phyloP scores from a whole-genome alignment of 2,113 vertebrate species.

The Thunnus thynnus region DNA sequence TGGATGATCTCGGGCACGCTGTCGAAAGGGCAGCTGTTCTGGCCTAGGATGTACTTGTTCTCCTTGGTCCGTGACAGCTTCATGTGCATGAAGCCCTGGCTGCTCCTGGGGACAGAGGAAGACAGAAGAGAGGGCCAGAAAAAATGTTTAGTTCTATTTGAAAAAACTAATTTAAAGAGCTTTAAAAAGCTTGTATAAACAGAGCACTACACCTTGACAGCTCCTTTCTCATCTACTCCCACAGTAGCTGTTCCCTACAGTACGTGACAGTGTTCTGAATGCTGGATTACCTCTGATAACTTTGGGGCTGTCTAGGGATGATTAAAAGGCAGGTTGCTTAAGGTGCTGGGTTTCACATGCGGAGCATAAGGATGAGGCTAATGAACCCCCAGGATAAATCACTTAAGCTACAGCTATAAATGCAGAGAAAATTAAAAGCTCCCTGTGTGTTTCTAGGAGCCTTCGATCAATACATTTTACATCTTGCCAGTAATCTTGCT shows the following conservation, averaged over 20 bases:
- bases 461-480: constrained; percentile 73
- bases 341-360: constrained; percentile 46
- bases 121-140: constrained; percentile 11
- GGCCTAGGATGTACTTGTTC: constrained; percentile 96
- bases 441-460: constrained; percentile 39
- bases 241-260: constrained; percentile 24
- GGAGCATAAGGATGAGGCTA: constrained; percentile 58
- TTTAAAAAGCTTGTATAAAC: neutral
- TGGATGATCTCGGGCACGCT: constrained; percentile 97
- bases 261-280: constrained; percentile 47
- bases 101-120: constrained; percentile 89
- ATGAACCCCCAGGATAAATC: constrained; percentile 71
- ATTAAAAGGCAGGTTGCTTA: constrained; percentile 68
- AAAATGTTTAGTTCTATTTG: neutral
- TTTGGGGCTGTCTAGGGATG: constrained; percentile 47
- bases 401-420: constrained; percentile 76
- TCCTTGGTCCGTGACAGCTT: constrained; percentile 96
- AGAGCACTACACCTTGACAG: constrained; percentile 8
- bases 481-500: constrained; percentile 63
- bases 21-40: constrained; percentile 97
- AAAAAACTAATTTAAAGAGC: constrained; percentile 5
- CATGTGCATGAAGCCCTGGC: constrained; percentile 99
- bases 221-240: constrained; percentile 17
- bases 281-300: constrained; percentile 67
- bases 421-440: constrained; percentile 79